phyloP scores from a whole-genome alignment of 2,888 invertebrate genomes.

The Hirtodrosophila trivittata region DNA sequence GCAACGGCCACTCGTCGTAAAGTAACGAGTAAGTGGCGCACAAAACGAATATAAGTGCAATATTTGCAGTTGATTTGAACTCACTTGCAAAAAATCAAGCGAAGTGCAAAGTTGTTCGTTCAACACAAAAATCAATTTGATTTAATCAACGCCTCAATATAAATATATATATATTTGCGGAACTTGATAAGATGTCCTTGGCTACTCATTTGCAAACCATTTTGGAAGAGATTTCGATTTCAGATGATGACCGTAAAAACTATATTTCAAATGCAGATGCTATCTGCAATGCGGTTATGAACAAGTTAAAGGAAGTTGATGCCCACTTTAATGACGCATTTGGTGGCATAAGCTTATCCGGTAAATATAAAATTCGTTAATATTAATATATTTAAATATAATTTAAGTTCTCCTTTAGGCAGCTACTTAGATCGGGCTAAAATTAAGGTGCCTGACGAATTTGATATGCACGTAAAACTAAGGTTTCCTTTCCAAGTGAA shows the following conservation, averaged over 20 bases:
- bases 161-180: too few relatives aligned
- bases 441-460: slow-evolving; percentile 36
- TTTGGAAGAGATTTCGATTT: background rate
- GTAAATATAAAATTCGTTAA: slow-evolving; percentile 3
- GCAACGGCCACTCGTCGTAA: too few relatives aligned
- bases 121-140: too few relatives aligned
- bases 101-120: too few relatives aligned
- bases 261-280: slow-evolving; percentile 1
- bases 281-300: slow-evolving; percentile 17
- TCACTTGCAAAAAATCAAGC: too few relatives aligned
- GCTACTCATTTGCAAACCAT: slow-evolving; percentile 1
- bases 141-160: too few relatives aligned
- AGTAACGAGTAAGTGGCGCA: too few relatives aligned
- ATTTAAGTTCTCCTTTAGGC: slow-evolving; percentile 10
- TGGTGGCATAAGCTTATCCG: slow-evolving; percentile 12
- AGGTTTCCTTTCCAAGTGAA: slow-evolving; percentile 20
- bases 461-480: slow-evolving; percentile 42
- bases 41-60: too few relatives aligned
- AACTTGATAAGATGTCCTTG: slow-evolving; percentile 12
- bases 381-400: background rate
- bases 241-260: slow-evolving; percentile 3
- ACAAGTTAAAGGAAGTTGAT: slow-evolving; percentile 5
- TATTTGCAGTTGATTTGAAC: too few relatives aligned
- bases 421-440: slow-evolving; percentile 45
- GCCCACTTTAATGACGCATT: background rate